Conservation (phyloP, 2,113 vertebrate species). For the Procapra przewalskii region DNA sequence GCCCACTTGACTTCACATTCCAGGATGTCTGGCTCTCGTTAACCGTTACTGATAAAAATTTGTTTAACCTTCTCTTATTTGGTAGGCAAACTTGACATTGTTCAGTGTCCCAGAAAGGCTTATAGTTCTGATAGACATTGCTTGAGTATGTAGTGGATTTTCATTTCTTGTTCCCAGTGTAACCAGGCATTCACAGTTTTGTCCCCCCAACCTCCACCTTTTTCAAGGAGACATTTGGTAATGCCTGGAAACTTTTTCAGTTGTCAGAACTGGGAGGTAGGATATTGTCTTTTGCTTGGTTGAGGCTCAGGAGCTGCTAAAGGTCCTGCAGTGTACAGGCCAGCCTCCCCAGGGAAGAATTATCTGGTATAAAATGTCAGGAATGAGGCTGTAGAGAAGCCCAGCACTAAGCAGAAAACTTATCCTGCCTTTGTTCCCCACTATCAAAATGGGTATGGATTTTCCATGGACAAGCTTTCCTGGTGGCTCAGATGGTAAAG, state of each 20-base stretch:
- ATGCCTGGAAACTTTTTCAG: neutral
- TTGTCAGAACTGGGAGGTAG: neutral
- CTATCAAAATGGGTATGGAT: neutral
- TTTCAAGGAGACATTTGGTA: neutral
- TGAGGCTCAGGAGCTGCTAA: neutral
- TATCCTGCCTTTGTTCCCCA: conserved; percentile 27
- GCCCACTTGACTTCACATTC: no score
- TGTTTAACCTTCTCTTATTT: neutral
- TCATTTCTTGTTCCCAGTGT: conserved; percentile 22
- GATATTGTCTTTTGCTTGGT: neutral
- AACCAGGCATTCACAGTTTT: neutral
- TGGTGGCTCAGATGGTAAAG: neutral
- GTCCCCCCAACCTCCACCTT: rapidly evolving
- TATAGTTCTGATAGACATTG: neutral
- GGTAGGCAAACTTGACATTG: neutral
- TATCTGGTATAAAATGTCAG: neutral
- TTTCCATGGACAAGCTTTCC: neutral
- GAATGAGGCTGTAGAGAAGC: neutral
- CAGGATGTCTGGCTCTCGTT: neutral
- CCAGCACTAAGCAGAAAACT: conserved; percentile 23
- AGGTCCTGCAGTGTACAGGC: rapidly evolving
- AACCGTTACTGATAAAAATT: conserved; percentile 41
- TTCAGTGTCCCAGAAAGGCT: neutral
- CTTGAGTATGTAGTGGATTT: conserved; percentile 38
- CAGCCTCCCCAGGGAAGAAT: neutral